Conservation (phyloP, 2,113 vertebrate species). For the Notarius lentiginosus region DNA sequence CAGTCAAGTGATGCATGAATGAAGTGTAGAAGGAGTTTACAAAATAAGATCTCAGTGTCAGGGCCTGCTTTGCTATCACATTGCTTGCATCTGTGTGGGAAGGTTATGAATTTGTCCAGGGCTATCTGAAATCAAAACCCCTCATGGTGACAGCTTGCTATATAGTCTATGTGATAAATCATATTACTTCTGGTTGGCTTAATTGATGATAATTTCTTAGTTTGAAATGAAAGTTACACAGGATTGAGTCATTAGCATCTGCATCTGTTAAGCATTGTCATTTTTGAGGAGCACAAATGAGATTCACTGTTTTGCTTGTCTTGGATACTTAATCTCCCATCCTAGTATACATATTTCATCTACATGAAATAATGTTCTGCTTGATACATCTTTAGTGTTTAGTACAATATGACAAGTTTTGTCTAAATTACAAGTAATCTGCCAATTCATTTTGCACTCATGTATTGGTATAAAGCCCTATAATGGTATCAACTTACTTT, state of each 20-base stretch:
- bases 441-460: neutral
- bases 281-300: constrained; percentile 32
- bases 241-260: constrained; percentile 62
- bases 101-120: constrained; percentile 41
- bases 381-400: neutral
- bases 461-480: neutral
- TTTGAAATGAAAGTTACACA: constrained; percentile 55
- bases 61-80: constrained; percentile 43
- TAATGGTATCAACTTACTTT: neutral
- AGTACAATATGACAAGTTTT: neutral
- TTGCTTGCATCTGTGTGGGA: constrained; percentile 16
- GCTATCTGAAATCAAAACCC: constrained; percentile 29
- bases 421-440: neutral
- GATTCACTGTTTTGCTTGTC: constrained; percentile 29
- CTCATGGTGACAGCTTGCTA: constrained; percentile 16
- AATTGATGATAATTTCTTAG: constrained; percentile 57
- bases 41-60: constrained; percentile 52
- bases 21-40: constrained; percentile 54
- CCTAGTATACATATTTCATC: neutral
- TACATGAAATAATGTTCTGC: neutral
- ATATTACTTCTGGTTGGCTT: constrained; percentile 54
- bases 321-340: constrained; percentile 1
- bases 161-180: constrained; percentile 46
- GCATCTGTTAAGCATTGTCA: constrained; percentile 57
- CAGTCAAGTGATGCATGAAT: constrained; percentile 65